Percentiles rank a stretch among this genome's conserved stretches.
phyloP scores from a whole-genome alignment of 2,888 invertebrate species.

The Pediacus dermestoides region DNA sequence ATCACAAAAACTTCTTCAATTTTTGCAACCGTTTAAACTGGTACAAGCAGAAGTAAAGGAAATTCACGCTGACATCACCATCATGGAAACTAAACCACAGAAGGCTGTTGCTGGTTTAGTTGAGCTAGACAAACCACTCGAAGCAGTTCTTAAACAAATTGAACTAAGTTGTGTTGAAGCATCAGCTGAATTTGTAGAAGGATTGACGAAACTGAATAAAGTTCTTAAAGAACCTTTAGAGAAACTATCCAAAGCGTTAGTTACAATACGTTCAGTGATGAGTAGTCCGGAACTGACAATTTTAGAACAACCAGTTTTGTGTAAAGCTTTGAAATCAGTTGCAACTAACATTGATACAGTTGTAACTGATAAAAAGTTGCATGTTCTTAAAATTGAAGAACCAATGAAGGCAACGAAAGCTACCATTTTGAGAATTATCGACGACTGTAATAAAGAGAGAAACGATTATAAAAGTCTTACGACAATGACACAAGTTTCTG shows the following conservation, averaged over 20 bases:
- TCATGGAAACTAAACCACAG: conserved; percentile 13
- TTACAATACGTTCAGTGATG: conserved; percentile 23
- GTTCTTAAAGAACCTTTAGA: conserved; percentile 18
- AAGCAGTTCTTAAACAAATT: conserved; percentile 13
- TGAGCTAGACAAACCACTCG: conserved; percentile 15
- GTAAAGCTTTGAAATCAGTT: conserved; percentile 16
- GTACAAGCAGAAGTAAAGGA: conserved; percentile 16
- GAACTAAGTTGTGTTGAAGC: conserved; percentile 7
- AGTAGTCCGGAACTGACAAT: conserved; percentile 22
- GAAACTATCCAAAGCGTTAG: conserved; percentile 19
- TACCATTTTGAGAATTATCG: conserved; percentile 17
- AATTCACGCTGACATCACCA: conserved; percentile 8
- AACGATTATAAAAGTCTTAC: conserved; percentile 26
- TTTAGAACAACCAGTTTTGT: conserved; percentile 5
- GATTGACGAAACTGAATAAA: not conserved
- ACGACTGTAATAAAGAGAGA: conserved; percentile 28
- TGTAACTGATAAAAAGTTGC: conserved; percentile 16
- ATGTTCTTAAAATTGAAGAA: conserved; percentile 15
- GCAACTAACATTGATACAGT: conserved; percentile 19
- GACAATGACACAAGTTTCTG: conserved; percentile 18
- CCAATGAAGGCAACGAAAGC: conserved; percentile 13
- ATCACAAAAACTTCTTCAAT: conserved; percentile 10
- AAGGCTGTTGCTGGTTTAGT: conserved; percentile 14
- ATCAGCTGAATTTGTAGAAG: not conserved
- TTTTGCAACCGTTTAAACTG: conserved; percentile 18